Percentiles rank a stretch among this genome's conserved stretches.
Evolutionary conservation across 2,888 invertebrate genomes (phyloP).

Genomic region (Mimachlamys varia): DNA sequence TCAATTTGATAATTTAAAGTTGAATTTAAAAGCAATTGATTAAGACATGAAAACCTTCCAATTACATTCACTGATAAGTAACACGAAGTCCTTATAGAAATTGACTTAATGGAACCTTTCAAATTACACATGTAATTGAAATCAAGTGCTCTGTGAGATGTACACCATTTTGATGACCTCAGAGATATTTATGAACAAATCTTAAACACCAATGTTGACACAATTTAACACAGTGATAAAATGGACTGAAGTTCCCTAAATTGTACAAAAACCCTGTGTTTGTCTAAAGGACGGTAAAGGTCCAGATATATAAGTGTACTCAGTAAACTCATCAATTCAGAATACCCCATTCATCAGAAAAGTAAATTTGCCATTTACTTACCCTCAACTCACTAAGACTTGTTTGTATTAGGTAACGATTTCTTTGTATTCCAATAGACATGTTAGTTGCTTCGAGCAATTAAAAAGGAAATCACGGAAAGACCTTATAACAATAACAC

Average conservation of each 20-base stretch:
- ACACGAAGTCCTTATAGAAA: background rate
- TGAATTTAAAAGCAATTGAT: background rate
- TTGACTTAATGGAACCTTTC: slow-evolving; percentile 2
- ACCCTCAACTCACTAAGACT: background rate
- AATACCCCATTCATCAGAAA: background rate
- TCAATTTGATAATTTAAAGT: background rate
- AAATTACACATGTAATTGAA: background rate
- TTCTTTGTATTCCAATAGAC: background rate
- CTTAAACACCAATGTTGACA: background rate
- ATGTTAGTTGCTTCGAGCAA: too few species aligned
- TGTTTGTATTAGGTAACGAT: background rate
- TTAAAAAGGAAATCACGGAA: too few species aligned
- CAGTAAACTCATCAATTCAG: background rate
- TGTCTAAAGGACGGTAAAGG: background rate
- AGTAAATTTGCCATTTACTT: background rate
- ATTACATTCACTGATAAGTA: background rate
- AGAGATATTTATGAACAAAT: background rate
- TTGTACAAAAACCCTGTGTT: background rate
- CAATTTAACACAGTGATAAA: background rate
- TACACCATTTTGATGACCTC: background rate
- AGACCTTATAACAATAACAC: too few species aligned
- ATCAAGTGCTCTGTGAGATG: background rate
- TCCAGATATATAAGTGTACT: background rate
- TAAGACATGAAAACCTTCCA: background rate
- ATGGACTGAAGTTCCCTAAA: background rate